Conservation (phyloP, 1,140 invertebrate species). For the Aphelinus atriplicis region DNA sequence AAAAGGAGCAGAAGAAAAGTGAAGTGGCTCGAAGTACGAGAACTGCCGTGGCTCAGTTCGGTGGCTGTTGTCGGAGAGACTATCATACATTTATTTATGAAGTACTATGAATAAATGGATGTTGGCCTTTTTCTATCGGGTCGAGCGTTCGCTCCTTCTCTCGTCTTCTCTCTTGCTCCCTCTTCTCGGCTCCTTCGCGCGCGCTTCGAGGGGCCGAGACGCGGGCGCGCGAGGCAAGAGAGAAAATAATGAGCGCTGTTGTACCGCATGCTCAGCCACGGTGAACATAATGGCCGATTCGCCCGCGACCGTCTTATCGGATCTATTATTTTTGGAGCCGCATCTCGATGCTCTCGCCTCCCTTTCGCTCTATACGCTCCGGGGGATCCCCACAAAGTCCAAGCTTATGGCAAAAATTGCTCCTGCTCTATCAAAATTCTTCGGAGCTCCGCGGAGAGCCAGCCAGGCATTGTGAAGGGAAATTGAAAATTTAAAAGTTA, state of each 20-base stretch:
- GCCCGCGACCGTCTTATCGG: slow-evolving; percentile 10
- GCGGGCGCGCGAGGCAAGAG: not conserved
- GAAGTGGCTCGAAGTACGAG: slow-evolving; percentile 21
- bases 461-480: too few species aligned
- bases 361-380: too few species aligned
- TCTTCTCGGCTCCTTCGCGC: not conserved
- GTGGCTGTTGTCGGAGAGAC: slow-evolving; percentile 46
- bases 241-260: slow-evolving; percentile 49
- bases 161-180: slow-evolving; percentile 15
- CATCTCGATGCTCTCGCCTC: too few species aligned
- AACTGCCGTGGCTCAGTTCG: slow-evolving; percentile 42
- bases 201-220: too few species aligned
- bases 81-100: slow-evolving; percentile 67
- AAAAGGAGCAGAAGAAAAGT: slow-evolving; percentile 5
- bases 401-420: too few species aligned
- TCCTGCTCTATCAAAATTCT: too few species aligned
- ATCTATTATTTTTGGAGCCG: slow-evolving; percentile 15
- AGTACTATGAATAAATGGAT: slow-evolving; percentile 66
- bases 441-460: too few species aligned
- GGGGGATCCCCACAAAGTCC: too few species aligned
- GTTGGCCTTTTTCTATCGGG: slow-evolving; percentile 49
- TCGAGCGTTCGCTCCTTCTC: too few species aligned
- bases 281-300: slow-evolving; percentile 57
- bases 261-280: slow-evolving; percentile 43
- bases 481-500: too few species aligned